Percentiles rank a stretch among this genome's conserved stretches.
Evolutionary conservation across 2,797 vertebrate genomes (phyloP).

Genomic region (Catamblyrhynchus diadema): DNA sequence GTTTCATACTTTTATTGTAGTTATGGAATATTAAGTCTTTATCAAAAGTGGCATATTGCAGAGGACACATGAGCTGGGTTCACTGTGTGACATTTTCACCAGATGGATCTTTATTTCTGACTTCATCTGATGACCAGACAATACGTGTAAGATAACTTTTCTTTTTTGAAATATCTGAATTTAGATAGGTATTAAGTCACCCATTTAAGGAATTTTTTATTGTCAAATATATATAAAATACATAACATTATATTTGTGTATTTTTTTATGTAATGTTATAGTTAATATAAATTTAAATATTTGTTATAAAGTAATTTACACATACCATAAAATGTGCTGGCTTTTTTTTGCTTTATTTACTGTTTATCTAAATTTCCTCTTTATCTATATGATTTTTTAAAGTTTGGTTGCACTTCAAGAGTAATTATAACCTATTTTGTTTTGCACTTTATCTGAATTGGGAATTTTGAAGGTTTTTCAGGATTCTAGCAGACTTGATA

Average conservation of each 20-base stretch:
- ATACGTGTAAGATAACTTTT: constrained; percentile 81
- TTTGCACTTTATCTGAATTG: background rate
- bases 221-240: background rate
- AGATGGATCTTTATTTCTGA: constrained; percentile 91
- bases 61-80: constrained; percentile 95
- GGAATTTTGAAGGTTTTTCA: background rate
- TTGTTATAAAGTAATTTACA: background rate
- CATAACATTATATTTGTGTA: background rate
- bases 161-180: background rate
- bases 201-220: background rate
- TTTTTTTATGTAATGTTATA: background rate
- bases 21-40: constrained; percentile 87
- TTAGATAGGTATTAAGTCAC: background rate
- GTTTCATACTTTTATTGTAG: constrained; percentile 71
- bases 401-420: background rate
- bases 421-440: background rate
- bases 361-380: background rate
- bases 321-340: background rate
- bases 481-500: background rate
- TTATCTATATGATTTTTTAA: background rate
- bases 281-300: background rate
- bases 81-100: constrained; percentile 89
- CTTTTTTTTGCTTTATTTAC: background rate
- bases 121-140: constrained; percentile 94
- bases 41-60: constrained; percentile 91